Conservation (phyloP, 2,797 vertebrate species). For the Acanthurus leucopareius region DNA sequence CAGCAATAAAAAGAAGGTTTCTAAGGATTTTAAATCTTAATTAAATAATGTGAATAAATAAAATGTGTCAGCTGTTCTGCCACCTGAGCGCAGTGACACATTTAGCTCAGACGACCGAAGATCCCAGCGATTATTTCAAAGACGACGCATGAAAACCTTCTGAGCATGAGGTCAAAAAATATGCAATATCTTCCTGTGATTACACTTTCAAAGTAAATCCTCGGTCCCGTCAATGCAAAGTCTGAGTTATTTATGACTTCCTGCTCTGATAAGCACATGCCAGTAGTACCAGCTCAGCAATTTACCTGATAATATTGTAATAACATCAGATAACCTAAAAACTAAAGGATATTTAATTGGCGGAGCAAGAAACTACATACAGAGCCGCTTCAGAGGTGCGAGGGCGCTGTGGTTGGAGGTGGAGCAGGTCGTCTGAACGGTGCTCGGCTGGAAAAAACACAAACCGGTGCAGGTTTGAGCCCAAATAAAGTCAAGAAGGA, state of each 20-base stretch:
- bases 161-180: background rate
- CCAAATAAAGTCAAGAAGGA: no score
- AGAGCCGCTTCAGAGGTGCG: background rate
- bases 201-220: slow-evolving; percentile 21
- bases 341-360: background rate
- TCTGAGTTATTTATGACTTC: slow-evolving; percentile 44
- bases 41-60: background rate
- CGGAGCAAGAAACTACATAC: background rate
- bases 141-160: background rate
- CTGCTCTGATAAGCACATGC: slow-evolving; percentile 11
- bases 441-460: no score
- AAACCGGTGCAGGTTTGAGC: no score
- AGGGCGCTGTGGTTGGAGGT: no score
- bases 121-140: background rate
- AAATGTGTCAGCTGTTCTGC: background rate
- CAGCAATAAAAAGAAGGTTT: background rate
- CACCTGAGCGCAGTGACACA: background rate
- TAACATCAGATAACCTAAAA: slow-evolving; percentile 15
- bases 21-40: background rate
- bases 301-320: slow-evolving; percentile 19
- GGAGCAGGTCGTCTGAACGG: no score
- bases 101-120: background rate
- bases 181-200: background rate
- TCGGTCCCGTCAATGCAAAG: slow-evolving; percentile 9
- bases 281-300: slow-evolving; percentile 38